Conservation (phyloP, 2,113 vertebrate species). For the Leucosticte australis region DNA sequence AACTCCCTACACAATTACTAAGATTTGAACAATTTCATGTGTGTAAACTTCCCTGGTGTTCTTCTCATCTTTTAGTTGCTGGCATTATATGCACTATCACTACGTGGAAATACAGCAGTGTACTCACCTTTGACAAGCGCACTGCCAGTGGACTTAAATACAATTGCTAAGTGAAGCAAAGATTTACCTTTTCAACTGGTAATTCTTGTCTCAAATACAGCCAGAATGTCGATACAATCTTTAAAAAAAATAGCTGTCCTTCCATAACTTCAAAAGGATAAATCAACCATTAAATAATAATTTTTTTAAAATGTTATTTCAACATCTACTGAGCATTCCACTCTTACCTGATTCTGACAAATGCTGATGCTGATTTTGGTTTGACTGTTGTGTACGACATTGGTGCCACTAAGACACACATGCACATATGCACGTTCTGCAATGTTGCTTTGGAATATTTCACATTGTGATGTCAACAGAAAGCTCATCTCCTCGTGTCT, state of each 20-base stretch:
- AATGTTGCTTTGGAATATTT: neutral
- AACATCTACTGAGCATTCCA: neutral
- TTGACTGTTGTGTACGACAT: neutral
- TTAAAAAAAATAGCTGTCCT: neutral
- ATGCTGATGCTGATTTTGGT: neutral
- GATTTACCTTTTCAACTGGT: neutral
- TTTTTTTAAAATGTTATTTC: neutral
- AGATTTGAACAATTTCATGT: neutral
- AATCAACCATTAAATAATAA: neutral
- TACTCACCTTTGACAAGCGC: neutral
- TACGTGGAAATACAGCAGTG: neutral
- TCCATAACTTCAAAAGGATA: neutral
- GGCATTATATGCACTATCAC: neutral
- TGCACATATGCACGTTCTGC: fast-evolving
- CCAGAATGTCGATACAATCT: neutral
- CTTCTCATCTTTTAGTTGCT: neutral
- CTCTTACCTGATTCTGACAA: neutral
- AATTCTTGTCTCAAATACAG: neutral
- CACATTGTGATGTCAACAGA: neutral
- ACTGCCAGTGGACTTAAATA: neutral
- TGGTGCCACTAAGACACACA: neutral
- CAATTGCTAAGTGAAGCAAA: neutral
- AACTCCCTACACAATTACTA: neutral
- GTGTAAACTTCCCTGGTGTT: neutral
- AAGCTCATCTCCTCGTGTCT: neutral